Evolutionary conservation across 1,140 invertebrate genomes (phyloP), one percentile per base, ranked within the genome.

Genomic region (Drosophila parabipectinata): DNA sequence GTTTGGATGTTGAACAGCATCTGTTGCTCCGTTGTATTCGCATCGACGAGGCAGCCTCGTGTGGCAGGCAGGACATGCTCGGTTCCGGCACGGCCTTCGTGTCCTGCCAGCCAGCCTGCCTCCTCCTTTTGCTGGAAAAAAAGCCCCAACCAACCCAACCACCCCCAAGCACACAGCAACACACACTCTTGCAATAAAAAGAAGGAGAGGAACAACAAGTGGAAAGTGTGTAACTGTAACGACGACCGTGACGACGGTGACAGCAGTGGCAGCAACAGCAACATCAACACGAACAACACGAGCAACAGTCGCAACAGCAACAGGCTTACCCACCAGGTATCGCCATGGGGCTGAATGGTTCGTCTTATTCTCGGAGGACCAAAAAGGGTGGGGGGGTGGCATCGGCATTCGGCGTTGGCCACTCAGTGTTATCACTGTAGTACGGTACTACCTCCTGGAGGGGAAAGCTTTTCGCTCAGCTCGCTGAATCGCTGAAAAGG

Each of bases 1-100:
- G 83, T 76, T 88, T 83, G 66, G 57, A 79, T 88, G 83, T 88
- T 88, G 79, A 77, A 83, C 83, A 87, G 83, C 83, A 87, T 87
- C 83, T 87, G 83, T 87, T 87, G 83, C 83, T 67, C 67, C 48
- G 83, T 75, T 45, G 61, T 54, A 68, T 68, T 48, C 77, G 73
- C 62, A 87, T 61, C 77, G 37, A 69, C 82, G 82, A 84, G 68
- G 56, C 18, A 47, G 58, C 68, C 78, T 85, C 78, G 77, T 59
- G 45, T 56, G 37, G 48, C 47, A n/a, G 21, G 59, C 48, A 26
- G 39, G 34, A 28, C 26, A 37, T 37, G 14, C 41, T 39, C 30
- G 48, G 45, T 28, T 62, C 57, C 3, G 41, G 5, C 39, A 18
- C 41, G 18, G 15, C 15, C 18, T 57, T 68, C 52, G 45, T 48